Base-by-base conservation (phyloP, 2,888 invertebrate species). In the Biston stratarius region DNA sequence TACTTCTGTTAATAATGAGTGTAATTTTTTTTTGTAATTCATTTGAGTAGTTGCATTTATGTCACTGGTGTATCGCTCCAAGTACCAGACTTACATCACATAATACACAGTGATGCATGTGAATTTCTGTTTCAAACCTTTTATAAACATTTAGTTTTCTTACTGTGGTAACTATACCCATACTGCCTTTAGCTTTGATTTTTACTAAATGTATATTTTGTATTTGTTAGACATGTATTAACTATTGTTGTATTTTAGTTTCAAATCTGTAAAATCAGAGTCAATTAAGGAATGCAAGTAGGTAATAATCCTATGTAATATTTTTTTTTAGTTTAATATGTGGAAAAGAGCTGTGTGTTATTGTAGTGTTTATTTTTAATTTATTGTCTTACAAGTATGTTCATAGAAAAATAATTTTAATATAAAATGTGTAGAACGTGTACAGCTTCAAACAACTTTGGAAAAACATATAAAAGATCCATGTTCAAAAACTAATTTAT, bases 241-340 rank as follows among this genome's bases (percentile, higher is more conserved):
- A 51, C 53, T 44, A 42, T 42, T 44, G 74, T 42, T 44, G 74
- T 73, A 62, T 76, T 79, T 83, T 79, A 55, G 58, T 59, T 64
- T 47, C 24, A n/a, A 48, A 10, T 53, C 42, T 49, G 52, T 45
- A 45, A 49, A 40, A 42, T 51, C 44, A 45, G 36, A 59, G 49
- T 48, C 47, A 48, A 49, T 63, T 56, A 53, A 42, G 66, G 59
- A 61, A 68, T 47, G 59, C 34, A 51, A 63, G 76, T 78, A 77
- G 74, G 24, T 24, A 24, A 24, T 24, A 24, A 24, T 24, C 24
- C 75, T 79, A 79, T 82, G 76, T 77, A 78, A 74, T 73, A 67
- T 73, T 38, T 59, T 59, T 47, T 59, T 36, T 14, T 59, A 56
- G 40, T 56, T 49, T 24, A 44, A 51, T 64, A 40, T 14, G 24